Evolutionary conservation across 2,888 invertebrate species (phyloP).

Genomic region (Autographa pulchrina): DNA sequence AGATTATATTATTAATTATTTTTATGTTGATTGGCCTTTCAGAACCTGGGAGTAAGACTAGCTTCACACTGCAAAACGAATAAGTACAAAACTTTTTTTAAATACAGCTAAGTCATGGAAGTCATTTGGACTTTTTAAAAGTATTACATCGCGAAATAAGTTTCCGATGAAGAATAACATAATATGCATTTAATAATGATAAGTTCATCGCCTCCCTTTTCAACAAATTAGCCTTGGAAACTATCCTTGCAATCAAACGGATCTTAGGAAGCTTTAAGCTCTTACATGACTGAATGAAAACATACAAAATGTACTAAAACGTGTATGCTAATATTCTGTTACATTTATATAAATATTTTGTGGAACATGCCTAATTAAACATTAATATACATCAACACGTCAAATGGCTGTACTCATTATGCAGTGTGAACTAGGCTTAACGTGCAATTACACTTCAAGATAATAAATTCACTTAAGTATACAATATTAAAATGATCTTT

Average conservation of each 20-base stretch:
- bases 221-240: too few relatives aligned
- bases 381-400: not conserved
- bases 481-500: slow-evolving; percentile 1
- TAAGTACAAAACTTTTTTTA: too few relatives aligned
- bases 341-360: not conserved
- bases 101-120: too few relatives aligned
- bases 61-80: not conserved
- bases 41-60: not conserved
- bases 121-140: too few relatives aligned
- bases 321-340: not conserved
- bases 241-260: too few relatives aligned
- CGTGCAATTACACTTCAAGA: not conserved
- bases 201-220: too few relatives aligned
- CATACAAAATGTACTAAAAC: not conserved
- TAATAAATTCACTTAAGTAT: slow-evolving; percentile 17
- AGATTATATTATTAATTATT: not conserved
- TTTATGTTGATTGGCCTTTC: not conserved
- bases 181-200: too few relatives aligned
- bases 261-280: too few relatives aligned
- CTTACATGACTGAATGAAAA: too few relatives aligned
- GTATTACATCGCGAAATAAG: too few relatives aligned
- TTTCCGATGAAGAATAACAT: too few relatives aligned
- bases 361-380: slow-evolving; percentile 1
- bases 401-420: not conserved
- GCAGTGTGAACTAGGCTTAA: slow-evolving; percentile 10